A percentile compares a stretch with the other conserved stretches of the same genome.
These are phyloP conservation scores for Drosophila erecta DNA, from an alignment of 1,140 invertebrate genomes.

Conservation along the genomic window DNA sequence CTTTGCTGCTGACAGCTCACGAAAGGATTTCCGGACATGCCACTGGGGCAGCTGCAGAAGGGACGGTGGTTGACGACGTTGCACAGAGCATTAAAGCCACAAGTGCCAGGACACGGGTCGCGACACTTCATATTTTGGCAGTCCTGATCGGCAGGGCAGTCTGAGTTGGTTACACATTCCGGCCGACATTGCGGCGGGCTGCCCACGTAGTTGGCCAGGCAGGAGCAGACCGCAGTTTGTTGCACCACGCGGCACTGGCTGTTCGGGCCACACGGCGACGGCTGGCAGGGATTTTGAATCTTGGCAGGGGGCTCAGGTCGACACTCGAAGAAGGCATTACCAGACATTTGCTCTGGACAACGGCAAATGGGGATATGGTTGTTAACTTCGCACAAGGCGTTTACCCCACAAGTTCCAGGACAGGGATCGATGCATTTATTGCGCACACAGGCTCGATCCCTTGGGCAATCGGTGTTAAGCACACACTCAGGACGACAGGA, in stretches of 20 bases:
- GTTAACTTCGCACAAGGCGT: constrained; percentile 90
- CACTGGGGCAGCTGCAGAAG: constrained; percentile 87
- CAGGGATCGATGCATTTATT: constrained; percentile 94
- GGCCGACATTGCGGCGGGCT: constrained; percentile 90
- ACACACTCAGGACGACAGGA: constrained; percentile 94
- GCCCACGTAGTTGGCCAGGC: constrained; percentile 89
- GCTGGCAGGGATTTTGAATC: constrained; percentile 87
- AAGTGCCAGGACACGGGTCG: constrained; percentile 91
- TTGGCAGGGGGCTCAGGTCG: constrained; percentile 79
- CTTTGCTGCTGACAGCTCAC: constrained; percentile 86
- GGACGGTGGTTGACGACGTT: constrained; percentile 87
- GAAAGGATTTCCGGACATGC: constrained; percentile 89
- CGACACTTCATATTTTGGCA: constrained; percentile 92
- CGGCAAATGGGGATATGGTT: constrained; percentile 92
- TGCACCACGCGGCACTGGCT: constrained; percentile 90
- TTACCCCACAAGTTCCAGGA: constrained; percentile 91
- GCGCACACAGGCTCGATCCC: constrained; percentile 90
- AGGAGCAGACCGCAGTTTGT: constrained; percentile 91
- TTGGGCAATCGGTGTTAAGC: constrained; percentile 92
- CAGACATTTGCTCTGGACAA: constrained; percentile 90
- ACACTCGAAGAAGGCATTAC: constrained; percentile 88
- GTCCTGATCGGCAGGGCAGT: constrained; percentile 89
- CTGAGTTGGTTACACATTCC: constrained; percentile 91
- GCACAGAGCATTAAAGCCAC: constrained; percentile 88
- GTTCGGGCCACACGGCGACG: constrained; percentile 92